A percentile compares a stretch with the other conserved stretches of the same genome.
Conservation (phyloP, 2,797 vertebrate species). For the Phalloptychus januarius region DNA sequence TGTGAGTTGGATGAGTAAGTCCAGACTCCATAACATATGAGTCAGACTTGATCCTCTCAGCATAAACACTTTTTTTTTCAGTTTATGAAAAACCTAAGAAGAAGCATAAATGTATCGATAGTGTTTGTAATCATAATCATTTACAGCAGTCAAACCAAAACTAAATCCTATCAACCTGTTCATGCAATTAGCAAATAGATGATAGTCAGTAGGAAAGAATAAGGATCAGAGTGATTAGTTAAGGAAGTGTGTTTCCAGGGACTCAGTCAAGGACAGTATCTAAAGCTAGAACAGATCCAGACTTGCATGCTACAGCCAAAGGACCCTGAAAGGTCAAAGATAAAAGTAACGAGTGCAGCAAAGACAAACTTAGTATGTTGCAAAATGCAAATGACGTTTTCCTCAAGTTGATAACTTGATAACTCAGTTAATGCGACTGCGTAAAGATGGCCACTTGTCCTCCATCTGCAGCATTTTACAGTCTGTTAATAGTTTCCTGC, state of each 20-base stretch:
- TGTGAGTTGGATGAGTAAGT: constrained; percentile 52
- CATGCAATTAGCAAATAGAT: background rate
- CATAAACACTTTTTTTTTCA: constrained; percentile 44
- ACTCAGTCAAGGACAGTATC: constrained; percentile 22
- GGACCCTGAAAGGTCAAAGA: constrained; percentile 34
- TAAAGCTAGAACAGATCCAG: constrained; percentile 24
- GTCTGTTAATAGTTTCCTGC: background rate
- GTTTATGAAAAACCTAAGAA: constrained; percentile 34
- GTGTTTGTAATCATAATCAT: background rate
- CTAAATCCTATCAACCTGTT: background rate
- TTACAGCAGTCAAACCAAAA: background rate
- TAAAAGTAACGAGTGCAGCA: constrained; percentile 5
- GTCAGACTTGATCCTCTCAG: constrained; percentile 44
- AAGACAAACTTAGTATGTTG: constrained; percentile 12
- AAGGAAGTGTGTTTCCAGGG: constrained; percentile 26
- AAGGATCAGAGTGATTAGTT: background rate
- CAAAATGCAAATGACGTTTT: background rate
- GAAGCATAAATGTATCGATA: background rate
- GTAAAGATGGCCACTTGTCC: background rate
- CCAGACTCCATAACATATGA: constrained; percentile 66
- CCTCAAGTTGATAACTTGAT: background rate
- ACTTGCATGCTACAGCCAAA: constrained; percentile 27
- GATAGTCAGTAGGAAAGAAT: background rate
- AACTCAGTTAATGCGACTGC: background rate
- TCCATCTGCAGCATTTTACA: background rate